Evolutionary conservation across 2,113 vertebrate species (phyloP), one percentile per base, ranked within the genome.

Genomic region (Turnix velox): DNA sequence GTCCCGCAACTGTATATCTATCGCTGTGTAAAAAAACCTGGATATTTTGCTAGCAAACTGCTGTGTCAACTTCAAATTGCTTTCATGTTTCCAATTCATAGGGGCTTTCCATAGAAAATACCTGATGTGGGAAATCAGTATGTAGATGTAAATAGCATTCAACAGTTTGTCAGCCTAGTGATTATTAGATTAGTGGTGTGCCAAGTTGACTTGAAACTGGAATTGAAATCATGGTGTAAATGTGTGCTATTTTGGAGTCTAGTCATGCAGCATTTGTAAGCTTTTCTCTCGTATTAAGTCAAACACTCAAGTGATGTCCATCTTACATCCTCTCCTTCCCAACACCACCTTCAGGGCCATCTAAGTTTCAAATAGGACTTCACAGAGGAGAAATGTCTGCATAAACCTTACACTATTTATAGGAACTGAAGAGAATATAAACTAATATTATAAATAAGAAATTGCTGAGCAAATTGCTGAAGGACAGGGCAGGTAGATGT

Each of bases 401-500:
- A 12, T 55, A 59, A 84, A 9, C 43, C n/a, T 62, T 40, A 31
- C 4, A 45, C 7, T 42, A 12, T 18, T 77, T 68, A 65, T 55
- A 59, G 54, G 54, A 90, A 77, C 30, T 39, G 39, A 69, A 40
- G 8, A 57, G 40, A 59, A 18, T 10, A 6, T 37, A 28, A 68
- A 54, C 17, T 31, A 52, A n/a, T 40, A 35, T 6, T 78, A 33
- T 7, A 35, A 75, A 51, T 10, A 31, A 27, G 35, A 79, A 52
- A 37, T 39, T 1, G 2, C 37, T 17, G n/a, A 37, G 9, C 0
- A 0, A 84, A 25, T 25, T 33, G 14, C 19, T 46, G 63, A 33
- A 85, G 28, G 46, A 73, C 25, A 14, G 31, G 20, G 11, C n/a
- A 24, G 22, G 8, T 18, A 15, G 12, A 14, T 39, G 10, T 23